Evolutionary conservation across 2,797 vertebrate species (phyloP).

Genomic region (Geotrypetes seraphini): DNA sequence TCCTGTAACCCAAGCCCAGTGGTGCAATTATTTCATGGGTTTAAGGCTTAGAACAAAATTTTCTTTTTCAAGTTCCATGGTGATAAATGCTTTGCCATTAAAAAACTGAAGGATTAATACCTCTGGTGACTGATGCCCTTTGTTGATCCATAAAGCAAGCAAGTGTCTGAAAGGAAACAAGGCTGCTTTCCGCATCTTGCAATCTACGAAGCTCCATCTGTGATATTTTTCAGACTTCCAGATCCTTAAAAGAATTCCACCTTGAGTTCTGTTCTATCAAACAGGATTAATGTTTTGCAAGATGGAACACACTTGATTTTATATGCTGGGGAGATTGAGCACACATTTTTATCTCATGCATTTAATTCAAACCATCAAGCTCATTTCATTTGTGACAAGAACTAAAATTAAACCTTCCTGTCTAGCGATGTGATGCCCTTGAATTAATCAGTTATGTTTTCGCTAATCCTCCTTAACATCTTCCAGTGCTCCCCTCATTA

Average conservation of each 20-base stretch:
- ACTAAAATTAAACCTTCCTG: slow-evolving; percentile 17
- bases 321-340: slow-evolving; percentile 2
- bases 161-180: background rate
- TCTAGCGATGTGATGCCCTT: slow-evolving; percentile 2
- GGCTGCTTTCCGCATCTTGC: background rate
- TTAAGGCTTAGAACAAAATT: slow-evolving; percentile 12
- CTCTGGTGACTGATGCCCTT: background rate
- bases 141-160: background rate
- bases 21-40: slow-evolving; percentile 1
- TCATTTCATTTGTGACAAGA: slow-evolving; percentile 19
- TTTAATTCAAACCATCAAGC: slow-evolving; percentile 24
- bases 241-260: slow-evolving; percentile 1
- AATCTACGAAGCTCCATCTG: too few species aligned
- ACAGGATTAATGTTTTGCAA: slow-evolving; percentile 20
- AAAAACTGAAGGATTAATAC: slow-evolving; percentile 12
- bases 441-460: slow-evolving; percentile 9
- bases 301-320: slow-evolving; percentile 19
- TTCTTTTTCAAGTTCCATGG: background rate
- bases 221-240: background rate
- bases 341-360: background rate
- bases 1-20: slow-evolving; percentile 4
- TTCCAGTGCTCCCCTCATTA: background rate
- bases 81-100: slow-evolving; percentile 6
- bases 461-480: background rate
- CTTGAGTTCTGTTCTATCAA: slow-evolving; percentile 26